phyloP scores from a whole-genome alignment of 2,888 invertebrate species.

The Tachina grossa region DNA sequence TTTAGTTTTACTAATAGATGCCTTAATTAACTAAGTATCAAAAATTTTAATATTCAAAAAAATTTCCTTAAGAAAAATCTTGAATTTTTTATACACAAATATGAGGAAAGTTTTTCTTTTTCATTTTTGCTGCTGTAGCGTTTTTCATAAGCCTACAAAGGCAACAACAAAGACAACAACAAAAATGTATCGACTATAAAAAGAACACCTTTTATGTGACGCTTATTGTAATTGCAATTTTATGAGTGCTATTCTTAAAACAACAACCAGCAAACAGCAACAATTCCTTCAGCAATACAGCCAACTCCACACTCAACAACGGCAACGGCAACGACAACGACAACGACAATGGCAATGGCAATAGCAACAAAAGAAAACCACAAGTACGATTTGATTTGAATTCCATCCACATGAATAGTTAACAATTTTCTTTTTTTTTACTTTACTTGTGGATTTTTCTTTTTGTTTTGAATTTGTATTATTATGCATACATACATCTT shows the following conservation, averaged over 20 bases:
- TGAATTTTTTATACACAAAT: background rate
- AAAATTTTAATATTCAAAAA: background rate
- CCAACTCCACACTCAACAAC: constrained; percentile 28
- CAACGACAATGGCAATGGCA: constrained; percentile 17
- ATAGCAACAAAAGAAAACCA: constrained; percentile 64
- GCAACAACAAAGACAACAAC: constrained; percentile 10
- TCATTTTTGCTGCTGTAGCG: background rate
- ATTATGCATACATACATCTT: constrained; percentile 48
- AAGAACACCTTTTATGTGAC: constrained; percentile 65
- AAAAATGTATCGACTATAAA: constrained; percentile 43
- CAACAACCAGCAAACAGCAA: constrained; percentile 31
- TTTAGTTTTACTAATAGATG: too few species aligned
- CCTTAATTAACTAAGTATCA: too few species aligned
- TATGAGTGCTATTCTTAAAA: constrained; percentile 64
- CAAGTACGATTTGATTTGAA: constrained; percentile 67
- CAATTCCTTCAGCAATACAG: constrained; percentile 45
- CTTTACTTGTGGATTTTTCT: background rate
- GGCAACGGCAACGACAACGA: constrained; percentile 26
- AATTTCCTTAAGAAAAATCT: constrained; percentile 1
- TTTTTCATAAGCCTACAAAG: background rate
- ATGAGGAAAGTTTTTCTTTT: background rate
- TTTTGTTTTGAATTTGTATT: constrained; percentile 45
- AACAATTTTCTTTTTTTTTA: background rate
- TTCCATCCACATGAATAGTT: constrained; percentile 63
- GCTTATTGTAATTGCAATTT: constrained; percentile 70